These are phyloP conservation scores for Haliclystus octoradiatus DNA, from an alignment of 30 jellyfish, hydroid and myxozoan species.

Conservation along the genomic window DNA sequence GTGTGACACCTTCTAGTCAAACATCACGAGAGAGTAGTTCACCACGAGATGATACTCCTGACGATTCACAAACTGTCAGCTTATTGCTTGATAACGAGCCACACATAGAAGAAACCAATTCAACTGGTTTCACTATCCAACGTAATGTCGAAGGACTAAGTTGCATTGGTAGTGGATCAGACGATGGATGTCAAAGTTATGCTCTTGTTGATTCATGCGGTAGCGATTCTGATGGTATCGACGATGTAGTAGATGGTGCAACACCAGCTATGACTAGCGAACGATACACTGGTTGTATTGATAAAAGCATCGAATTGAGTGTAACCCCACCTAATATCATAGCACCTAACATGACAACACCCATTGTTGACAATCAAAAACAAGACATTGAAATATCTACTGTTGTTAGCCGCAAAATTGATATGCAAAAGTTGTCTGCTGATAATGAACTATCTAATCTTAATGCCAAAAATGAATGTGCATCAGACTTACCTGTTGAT, in stretches of 20 bases:
- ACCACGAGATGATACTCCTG: slow-evolving; percentile 36
- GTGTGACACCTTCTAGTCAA: slow-evolving; percentile 54
- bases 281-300: not conserved
- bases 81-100: not conserved
- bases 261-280: not conserved
- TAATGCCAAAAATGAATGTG: not conserved
- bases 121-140: not conserved
- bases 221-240: not conserved
- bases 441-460: too few species aligned
- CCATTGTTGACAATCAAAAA: too few species aligned
- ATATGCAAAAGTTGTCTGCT: too few species aligned
- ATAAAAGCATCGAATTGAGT: too few species aligned
- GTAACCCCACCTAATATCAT: too few species aligned
- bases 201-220: not conserved
- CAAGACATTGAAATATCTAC: too few species aligned
- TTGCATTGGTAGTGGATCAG: slow-evolving; percentile 3
- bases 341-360: too few species aligned
- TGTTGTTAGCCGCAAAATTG: too few species aligned
- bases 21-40: slow-evolving; percentile 85
- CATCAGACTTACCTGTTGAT: too few species aligned
- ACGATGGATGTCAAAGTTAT: not conserved
- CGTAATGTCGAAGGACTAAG: not conserved
- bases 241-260: not conserved
- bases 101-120: not conserved
- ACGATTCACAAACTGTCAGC: slow-evolving; percentile 11